Evolutionary conservation across 2,113 vertebrate genomes (phyloP).

Genomic region (Echinops telfairi): DNA sequence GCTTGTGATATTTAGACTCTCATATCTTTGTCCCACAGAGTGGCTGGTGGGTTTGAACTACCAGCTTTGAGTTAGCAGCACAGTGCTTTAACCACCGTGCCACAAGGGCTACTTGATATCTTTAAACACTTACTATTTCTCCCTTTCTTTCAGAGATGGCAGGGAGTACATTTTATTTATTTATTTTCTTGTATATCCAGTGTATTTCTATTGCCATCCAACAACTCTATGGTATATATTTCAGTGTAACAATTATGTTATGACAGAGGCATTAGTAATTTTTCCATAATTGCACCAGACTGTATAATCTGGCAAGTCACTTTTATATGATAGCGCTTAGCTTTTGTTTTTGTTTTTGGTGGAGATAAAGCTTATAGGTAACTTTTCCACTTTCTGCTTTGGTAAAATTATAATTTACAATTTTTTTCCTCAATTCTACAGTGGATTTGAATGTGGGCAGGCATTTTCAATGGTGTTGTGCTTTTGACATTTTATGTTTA

Average conservation of each 20-base stretch:
- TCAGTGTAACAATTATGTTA: background rate
- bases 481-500: slow-evolving; percentile 70
- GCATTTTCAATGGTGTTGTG: slow-evolving; percentile 71
- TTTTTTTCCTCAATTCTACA: slow-evolving; percentile 41
- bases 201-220: slow-evolving; percentile 27
- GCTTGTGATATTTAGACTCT: background rate
- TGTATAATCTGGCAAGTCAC: background rate
- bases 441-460: slow-evolving; percentile 62
- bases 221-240: background rate
- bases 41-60: background rate
- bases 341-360: background rate
- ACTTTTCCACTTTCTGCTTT: slow-evolving; percentile 35
- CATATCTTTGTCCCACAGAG: background rate
- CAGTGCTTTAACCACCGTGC: background rate
- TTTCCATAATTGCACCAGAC: slow-evolving; percentile 8
- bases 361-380: slow-evolving; percentile 1
- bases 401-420: slow-evolving; percentile 20
- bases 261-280: slow-evolving; percentile 22
- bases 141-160: slow-evolving; percentile 18
- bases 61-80: background rate
- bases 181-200: background rate
- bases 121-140: background rate
- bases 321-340: background rate
- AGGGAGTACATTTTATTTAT: background rate
- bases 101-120: background rate